Percentiles rank a stretch among this genome's conserved stretches.
Conservation (phyloP, 2,797 vertebrate species). For the Poecilia velifera region DNA sequence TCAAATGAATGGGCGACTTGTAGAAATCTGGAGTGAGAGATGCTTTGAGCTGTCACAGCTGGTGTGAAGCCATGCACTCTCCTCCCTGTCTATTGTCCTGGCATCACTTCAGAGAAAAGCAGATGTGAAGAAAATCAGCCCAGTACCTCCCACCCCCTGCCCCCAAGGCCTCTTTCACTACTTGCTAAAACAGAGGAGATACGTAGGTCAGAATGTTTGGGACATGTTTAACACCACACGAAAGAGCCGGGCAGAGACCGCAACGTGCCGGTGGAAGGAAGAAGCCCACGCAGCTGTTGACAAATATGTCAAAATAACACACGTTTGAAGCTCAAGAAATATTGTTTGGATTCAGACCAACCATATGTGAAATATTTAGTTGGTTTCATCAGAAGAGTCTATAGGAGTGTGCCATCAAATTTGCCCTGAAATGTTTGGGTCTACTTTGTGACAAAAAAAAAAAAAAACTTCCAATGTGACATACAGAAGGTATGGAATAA, state of each 20-base stretch:
- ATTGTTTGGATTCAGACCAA: conserved; percentile 46
- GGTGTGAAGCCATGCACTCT: conserved; percentile 65
- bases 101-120: conserved; percentile 75
- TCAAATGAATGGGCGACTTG: conserved; percentile 54
- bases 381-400: conserved; percentile 48
- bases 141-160: conserved; percentile 51
- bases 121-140: conserved; percentile 55
- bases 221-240: conserved; percentile 59
- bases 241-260: conserved; percentile 57
- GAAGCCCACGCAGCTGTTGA: conserved; percentile 66
- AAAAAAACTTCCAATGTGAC: conserved; percentile 19
- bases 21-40: conserved; percentile 62
- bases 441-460: conserved; percentile 19
- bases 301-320: conserved; percentile 55
- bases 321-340: conserved; percentile 48
- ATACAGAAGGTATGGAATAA: background rate
- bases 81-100: conserved; percentile 72
- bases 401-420: conserved; percentile 45
- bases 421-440: conserved; percentile 35
- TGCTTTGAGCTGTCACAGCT: conserved; percentile 80
- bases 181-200: conserved; percentile 55
- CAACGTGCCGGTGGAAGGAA: conserved; percentile 62
- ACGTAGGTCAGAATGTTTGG: conserved; percentile 56
- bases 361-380: conserved; percentile 64
- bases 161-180: conserved; percentile 66